A percentile compares a stretch with the other conserved stretches of the same genome.
Evolutionary conservation across 2,888 invertebrate genomes (phyloP).

Genomic region (Magallana nippona): DNA sequence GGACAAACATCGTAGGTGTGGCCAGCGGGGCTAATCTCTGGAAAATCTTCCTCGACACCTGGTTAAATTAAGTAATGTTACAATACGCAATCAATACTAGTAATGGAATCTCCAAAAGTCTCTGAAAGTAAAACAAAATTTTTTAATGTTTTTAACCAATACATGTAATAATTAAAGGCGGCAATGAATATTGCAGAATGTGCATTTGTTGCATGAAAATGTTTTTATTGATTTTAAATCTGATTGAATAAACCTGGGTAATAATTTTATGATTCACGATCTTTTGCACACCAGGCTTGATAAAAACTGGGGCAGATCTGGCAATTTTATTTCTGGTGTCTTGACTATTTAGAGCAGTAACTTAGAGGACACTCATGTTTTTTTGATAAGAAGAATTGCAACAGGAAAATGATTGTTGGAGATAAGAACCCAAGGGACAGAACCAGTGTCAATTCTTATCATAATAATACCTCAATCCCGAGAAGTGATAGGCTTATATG

Average conservation of each 20-base stretch:
- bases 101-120: not conserved
- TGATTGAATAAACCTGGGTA: no score
- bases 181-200: no score
- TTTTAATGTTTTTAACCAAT: not conserved
- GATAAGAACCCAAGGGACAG: not conserved
- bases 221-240: no score
- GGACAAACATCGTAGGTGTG: conserved; percentile 24
- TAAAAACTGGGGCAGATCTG: not conserved
- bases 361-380: not conserved
- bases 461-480: not conserved
- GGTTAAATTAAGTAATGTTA: conserved; percentile 13
- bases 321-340: not conserved
- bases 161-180: no score
- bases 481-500: not conserved
- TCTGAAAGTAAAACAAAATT: not conserved
- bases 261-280: no score
- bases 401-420: conserved; percentile 18
- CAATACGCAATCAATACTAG: not conserved
- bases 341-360: not conserved
- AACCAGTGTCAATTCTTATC: conserved; percentile 3
- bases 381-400: conserved; percentile 24
- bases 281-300: not conserved
- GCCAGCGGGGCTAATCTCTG: conserved; percentile 4
- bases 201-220: no score
- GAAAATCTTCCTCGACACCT: not conserved